These are phyloP conservation scores for Cyphomyrus discorhynchus DNA, from an alignment of 2,113 vertebrate genomes.

Conservation along the genomic window DNA sequence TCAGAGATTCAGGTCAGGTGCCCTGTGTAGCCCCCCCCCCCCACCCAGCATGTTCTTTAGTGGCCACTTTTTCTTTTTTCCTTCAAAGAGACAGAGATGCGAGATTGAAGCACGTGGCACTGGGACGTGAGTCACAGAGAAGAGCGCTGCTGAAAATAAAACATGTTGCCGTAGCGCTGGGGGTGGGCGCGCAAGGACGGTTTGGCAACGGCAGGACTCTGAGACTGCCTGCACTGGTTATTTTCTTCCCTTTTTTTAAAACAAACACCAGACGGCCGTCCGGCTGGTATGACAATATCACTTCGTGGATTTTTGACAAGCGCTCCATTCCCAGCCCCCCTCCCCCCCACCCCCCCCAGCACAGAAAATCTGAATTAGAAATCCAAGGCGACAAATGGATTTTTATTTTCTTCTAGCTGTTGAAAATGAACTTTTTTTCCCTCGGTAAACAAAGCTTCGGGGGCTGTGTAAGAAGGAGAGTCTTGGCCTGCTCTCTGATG, in stretches of 20 bases:
- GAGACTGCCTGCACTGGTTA: constrained; percentile 62
- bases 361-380: constrained; percentile 45
- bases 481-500: constrained; percentile 9
- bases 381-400: constrained; percentile 42
- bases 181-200: constrained; percentile 68
- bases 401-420: constrained; percentile 25
- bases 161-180: constrained; percentile 71
- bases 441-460: constrained; percentile 25
- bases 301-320: constrained; percentile 61
- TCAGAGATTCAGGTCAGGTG: too few relatives aligned
- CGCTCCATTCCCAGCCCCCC: constrained; percentile 51
- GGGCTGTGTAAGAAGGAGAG: constrained; percentile 16
- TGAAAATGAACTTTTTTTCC: constrained; percentile 28
- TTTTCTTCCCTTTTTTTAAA: constrained; percentile 56
- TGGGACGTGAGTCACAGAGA: constrained; percentile 65
- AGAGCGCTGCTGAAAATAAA: constrained; percentile 72
- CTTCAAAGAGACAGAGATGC: constrained; percentile 45
- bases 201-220: constrained; percentile 67
- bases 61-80: constrained; percentile 36
- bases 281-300: constrained; percentile 74
- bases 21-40: neutral
- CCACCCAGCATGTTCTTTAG: constrained; percentile 13
- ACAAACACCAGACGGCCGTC: constrained; percentile 74
- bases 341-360: constrained; percentile 22
- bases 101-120: constrained; percentile 59